These are phyloP conservation scores for Pogonognathellus flavescens DNA, from an alignment of 1,140 invertebrate genomes.

Conservation along the genomic window DNA sequence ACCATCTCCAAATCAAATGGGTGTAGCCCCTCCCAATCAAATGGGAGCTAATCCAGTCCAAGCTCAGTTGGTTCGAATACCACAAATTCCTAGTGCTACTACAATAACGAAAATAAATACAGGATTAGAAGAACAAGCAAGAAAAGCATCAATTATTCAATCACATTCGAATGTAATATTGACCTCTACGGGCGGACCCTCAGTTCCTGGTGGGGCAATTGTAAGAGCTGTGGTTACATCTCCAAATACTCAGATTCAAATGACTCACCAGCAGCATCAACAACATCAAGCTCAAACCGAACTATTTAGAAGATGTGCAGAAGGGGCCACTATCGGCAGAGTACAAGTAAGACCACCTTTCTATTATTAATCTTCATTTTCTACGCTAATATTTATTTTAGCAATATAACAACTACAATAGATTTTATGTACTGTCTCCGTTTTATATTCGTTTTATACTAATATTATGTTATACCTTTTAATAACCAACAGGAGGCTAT, in stretches of 20 bases:
- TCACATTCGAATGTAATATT: slow-evolving; percentile 50
- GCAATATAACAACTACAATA: too few species aligned
- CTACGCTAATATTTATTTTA: too few species aligned
- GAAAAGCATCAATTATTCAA: slow-evolving; percentile 58
- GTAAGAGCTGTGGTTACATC: slow-evolving; percentile 53
- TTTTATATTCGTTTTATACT: not conserved
- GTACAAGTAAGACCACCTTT: slow-evolving; percentile 32
- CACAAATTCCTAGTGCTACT: slow-evolving; percentile 64
- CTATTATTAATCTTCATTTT: not conserved
- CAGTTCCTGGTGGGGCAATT: not conserved
- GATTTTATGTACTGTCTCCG: not conserved
- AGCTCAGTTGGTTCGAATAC: slow-evolving; percentile 60
- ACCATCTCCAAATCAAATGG: not conserved
- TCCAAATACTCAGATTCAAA: slow-evolving; percentile 32
- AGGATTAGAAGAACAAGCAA: slow-evolving; percentile 50
- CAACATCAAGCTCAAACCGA: slow-evolving; percentile 58
- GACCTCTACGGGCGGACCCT: slow-evolving; percentile 34
- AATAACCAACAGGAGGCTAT: slow-evolving; percentile 52
- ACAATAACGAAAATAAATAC: slow-evolving; percentile 65
- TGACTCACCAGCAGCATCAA: slow-evolving; percentile 59
- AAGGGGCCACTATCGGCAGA: slow-evolving; percentile 46
- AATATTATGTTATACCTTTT: not conserved
- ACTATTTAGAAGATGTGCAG: slow-evolving; percentile 53
- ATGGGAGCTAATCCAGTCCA: slow-evolving; percentile 24
- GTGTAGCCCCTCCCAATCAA: not conserved